Evolutionary conservation across 35 echinoderm and acorn worm species (phyloP), one percentile per base, ranked within the genome.

Genomic region (Lytechinus variegatus): DNA sequence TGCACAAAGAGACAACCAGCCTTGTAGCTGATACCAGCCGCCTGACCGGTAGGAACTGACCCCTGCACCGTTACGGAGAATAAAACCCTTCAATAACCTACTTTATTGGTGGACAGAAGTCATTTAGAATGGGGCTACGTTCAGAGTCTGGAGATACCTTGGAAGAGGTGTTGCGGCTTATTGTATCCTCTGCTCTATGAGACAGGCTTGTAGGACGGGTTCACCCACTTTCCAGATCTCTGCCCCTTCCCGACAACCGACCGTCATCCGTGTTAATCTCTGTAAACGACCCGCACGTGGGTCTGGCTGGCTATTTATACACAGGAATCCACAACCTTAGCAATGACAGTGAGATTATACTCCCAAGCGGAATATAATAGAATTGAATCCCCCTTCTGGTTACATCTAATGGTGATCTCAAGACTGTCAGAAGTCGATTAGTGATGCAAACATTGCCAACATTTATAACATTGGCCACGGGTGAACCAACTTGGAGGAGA

Each of bases 231-330:
- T 6, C 16, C 21, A 79, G 14, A 79, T 79, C 19, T 79, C 4
- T 79, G 66, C 66, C 66, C 66, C 66, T 79, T 79, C 66, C 61
- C 66, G 66, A 79, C 21, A 79, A n/a, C 66, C 61, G 61, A 71
- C 5, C 19, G 61, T 71, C 61, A 21, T 21, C 9, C 66, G 66
- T 24, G 66, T 24, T 79, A 79, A 79, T 79, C 66, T n/a, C 6
- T 79, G 66, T 79, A 79, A 79, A 79, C 66, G 4, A 79, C 66
- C n/a, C 19, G 66, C 66, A 79, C 66, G 66, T 79, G 66, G 66
- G 66, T 79, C n/a, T n/a, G 66, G 14, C 66, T 79, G 66, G 66
- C 66, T 79, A 79, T 79, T 79, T 79, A 79, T 79, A 79, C 7
- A 14, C 24, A 79, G 21, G 66, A 16, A 79, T 24, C 66, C 19